Percentiles rank a stretch among this genome's conserved stretches.
These are phyloP conservation scores for Hystrix cristata DNA, from an alignment of 2,113 vertebrate species.

Conservation along the genomic window DNA sequence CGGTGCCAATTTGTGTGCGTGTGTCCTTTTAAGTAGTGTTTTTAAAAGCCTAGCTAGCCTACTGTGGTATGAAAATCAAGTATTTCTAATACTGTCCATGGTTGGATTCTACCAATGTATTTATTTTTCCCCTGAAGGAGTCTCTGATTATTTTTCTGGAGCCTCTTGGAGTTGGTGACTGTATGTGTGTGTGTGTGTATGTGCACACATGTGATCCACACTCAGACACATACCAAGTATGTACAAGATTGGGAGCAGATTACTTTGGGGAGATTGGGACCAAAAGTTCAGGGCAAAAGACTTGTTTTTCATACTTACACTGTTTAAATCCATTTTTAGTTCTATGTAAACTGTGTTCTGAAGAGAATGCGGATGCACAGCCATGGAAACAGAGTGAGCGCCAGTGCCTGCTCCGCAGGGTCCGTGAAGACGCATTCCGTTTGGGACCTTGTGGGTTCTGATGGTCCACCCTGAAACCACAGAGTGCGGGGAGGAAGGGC, in stretches of 20 bases:
- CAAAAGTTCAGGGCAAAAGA: background rate
- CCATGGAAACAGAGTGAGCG: background rate
- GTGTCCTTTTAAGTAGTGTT: background rate
- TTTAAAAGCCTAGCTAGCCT: background rate
- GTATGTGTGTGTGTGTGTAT: background rate
- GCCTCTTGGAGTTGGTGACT: background rate
- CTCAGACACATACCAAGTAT: rapidly evolving
- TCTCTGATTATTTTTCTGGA: background rate
- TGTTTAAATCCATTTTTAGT: background rate
- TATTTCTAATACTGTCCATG: background rate
- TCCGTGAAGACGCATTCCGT: rapidly evolving
- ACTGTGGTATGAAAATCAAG: background rate
- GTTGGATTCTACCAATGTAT: background rate
- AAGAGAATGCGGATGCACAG: background rate
- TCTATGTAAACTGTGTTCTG: background rate
- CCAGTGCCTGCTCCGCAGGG: rapidly evolving
- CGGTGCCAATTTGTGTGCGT: background rate
- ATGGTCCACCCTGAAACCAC: background rate
- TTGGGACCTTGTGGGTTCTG: background rate
- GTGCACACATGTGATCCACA: background rate
- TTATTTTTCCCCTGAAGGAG: background rate
- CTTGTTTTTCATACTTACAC: background rate
- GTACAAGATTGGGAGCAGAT: too few species aligned
- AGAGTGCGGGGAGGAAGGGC: rapidly evolving
- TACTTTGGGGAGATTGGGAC: background rate